Percentiles rank a stretch among this genome's conserved stretches.
phyloP scores from a whole-genome alignment of 1,140 invertebrate genomes.

The Drosophila sp. region DNA sequence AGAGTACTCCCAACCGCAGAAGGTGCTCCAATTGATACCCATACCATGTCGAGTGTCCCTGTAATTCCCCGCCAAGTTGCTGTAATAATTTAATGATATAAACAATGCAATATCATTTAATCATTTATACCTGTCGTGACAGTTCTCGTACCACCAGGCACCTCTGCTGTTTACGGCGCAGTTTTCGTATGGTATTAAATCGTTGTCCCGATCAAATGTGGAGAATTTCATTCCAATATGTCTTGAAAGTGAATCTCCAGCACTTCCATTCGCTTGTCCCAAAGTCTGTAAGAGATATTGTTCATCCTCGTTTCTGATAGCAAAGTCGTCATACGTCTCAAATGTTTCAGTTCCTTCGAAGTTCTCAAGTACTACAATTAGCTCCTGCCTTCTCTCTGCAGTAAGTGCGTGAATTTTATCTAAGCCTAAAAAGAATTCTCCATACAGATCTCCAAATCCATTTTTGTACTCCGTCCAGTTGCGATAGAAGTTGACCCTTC shows the following conservation, averaged over 20 bases:
- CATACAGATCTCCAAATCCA: neutral
- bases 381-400: neutral
- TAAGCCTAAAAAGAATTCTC: slow-evolving; percentile 5
- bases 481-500: slow-evolving; percentile 5
- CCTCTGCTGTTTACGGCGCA: neutral
- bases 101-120: neutral
- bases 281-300: neutral
- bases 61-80: neutral
- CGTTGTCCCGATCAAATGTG: neutral
- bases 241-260: slow-evolving; percentile 3
- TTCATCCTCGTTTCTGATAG: neutral
- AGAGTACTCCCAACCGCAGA: neutral
- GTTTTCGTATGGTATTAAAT: neutral
- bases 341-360: neutral
- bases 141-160: neutral
- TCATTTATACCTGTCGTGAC: neutral
- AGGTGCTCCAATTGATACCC: neutral
- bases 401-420: slow-evolving; percentile 1
- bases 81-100: neutral
- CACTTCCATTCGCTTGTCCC: neutral
- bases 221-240: no score
- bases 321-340: slow-evolving; percentile 3
- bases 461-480: slow-evolving; percentile 4
- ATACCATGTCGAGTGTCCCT: neutral
- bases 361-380: neutral